phyloP scores from a whole-genome alignment of 1,140 invertebrate genomes.

The Vanessa atalanta region DNA sequence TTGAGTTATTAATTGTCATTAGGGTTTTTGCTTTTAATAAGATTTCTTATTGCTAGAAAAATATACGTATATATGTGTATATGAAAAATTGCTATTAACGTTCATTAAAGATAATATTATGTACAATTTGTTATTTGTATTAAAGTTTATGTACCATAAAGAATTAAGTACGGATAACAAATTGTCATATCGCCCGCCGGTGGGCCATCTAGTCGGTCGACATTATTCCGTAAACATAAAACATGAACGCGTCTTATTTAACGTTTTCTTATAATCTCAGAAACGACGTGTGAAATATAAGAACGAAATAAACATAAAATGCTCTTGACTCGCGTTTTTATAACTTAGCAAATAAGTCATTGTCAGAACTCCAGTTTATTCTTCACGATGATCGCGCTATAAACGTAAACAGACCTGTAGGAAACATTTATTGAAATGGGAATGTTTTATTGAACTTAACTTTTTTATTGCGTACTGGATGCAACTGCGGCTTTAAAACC shows the following conservation, averaged over 20 bases:
- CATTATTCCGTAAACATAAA: slow-evolving; percentile 26
- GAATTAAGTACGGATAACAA: not conserved
- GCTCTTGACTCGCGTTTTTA: slow-evolving; percentile 56
- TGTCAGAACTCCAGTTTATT: slow-evolving; percentile 61
- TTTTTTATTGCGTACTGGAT: slow-evolving; percentile 39
- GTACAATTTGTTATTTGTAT: no score
- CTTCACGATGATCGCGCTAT: slow-evolving; percentile 57
- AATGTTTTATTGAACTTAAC: slow-evolving; percentile 41
- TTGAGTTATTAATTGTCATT: no score
- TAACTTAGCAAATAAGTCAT: slow-evolving; percentile 71
- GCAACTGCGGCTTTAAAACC: not conserved
- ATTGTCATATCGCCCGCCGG: not conserved
- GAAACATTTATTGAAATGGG: slow-evolving; percentile 56
- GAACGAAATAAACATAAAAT: slow-evolving; percentile 69
- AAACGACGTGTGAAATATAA: slow-evolving; percentile 68
- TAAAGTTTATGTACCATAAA: not conserved
- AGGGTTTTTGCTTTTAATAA: no score
- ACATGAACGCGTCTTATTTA: slow-evolving; percentile 47
- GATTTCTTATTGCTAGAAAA: no score
- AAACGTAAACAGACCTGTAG: slow-evolving; percentile 52
- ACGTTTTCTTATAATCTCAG: slow-evolving; percentile 61
- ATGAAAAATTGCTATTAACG: no score
- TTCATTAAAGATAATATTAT: no score
- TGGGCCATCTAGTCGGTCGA: not conserved
- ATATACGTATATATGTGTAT: no score